These are phyloP conservation scores for Platerodrilus igneus DNA, from an alignment of 2,888 invertebrate species.

Conservation along the genomic window DNA sequence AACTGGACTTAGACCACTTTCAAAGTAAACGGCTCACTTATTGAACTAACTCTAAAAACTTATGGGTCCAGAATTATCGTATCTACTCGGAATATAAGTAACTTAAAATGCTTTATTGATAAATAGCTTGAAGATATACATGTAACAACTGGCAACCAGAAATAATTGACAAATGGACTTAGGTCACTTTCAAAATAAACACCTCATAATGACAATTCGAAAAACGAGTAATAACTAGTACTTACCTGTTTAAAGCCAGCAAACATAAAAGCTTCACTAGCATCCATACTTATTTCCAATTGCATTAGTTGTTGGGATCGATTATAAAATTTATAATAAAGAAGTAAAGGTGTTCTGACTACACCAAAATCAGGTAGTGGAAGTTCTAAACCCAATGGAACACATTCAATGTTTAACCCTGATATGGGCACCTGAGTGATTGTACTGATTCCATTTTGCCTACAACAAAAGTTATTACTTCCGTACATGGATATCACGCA, in stretches of 20 bases:
- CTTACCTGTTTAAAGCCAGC: slow-evolving; percentile 85
- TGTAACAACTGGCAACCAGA: no score
- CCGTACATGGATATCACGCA: background rate
- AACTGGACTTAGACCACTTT: no score
- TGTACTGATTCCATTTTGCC: slow-evolving; percentile 35
- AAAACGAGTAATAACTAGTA: background rate
- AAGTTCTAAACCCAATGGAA: slow-evolving; percentile 58
- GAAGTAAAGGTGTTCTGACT: slow-evolving; percentile 66
- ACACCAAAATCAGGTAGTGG: slow-evolving; percentile 70
- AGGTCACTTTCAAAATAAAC: slow-evolving; percentile 3
- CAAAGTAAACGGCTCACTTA: no score
- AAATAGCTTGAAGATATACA: no score
- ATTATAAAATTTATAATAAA: slow-evolving; percentile 68
- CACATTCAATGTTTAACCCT: slow-evolving; percentile 56
- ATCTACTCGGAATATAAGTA: no score
- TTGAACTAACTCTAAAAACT: no score
- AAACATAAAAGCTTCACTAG: slow-evolving; percentile 90
- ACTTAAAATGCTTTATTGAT: no score
- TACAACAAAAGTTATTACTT: slow-evolving; percentile 23
- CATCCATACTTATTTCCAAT: slow-evolving; percentile 70
- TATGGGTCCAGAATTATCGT: no score
- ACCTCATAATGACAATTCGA: background rate
- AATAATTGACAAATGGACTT: no score
- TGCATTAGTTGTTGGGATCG: slow-evolving; percentile 67
- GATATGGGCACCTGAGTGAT: slow-evolving; percentile 37